A percentile compares a stretch with the other conserved stretches of the same genome.
Evolutionary conservation across 2,797 vertebrate genomes (phyloP).

Genomic region (Mastacembelus armatus): DNA sequence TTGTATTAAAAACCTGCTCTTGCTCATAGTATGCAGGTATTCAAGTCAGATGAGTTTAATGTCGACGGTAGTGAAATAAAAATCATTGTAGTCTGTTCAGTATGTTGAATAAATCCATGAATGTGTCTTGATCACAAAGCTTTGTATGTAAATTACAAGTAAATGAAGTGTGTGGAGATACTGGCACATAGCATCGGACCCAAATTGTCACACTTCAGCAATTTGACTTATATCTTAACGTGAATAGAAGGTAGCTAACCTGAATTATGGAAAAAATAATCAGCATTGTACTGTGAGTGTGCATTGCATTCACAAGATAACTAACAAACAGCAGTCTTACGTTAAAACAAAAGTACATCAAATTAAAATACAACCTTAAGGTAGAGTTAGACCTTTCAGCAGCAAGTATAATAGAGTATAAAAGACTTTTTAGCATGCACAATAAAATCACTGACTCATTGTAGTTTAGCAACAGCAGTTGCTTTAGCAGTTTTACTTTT

Average conservation of each 20-base stretch:
- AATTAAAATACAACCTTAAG: constrained; percentile 9
- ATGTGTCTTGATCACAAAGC: neutral
- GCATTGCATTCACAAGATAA: neutral
- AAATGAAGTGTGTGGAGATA: neutral
- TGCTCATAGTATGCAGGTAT: neutral
- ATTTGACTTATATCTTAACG: neutral
- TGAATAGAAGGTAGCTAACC: neutral
- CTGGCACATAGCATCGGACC: neutral
- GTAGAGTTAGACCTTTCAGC: constrained; percentile 12
- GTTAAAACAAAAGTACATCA: neutral
- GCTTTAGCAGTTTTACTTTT: constrained; percentile 13
- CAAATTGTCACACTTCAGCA: neutral
- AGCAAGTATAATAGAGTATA: constrained; percentile 11
- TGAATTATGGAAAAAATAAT: neutral
- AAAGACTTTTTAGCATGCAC: constrained; percentile 31
- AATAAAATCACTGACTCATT: constrained; percentile 40
- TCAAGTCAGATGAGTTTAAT: neutral
- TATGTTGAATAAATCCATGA: neutral
- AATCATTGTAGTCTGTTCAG: neutral
- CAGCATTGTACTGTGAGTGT: neutral
- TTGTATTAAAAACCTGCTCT: constrained; percentile 8
- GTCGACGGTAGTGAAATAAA: neutral
- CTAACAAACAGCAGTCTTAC: neutral
- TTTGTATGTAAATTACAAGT: neutral
- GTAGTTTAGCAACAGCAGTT: constrained; percentile 23